phyloP scores from a whole-genome alignment of 2,113 vertebrate genomes.

The Pica pica region DNA sequence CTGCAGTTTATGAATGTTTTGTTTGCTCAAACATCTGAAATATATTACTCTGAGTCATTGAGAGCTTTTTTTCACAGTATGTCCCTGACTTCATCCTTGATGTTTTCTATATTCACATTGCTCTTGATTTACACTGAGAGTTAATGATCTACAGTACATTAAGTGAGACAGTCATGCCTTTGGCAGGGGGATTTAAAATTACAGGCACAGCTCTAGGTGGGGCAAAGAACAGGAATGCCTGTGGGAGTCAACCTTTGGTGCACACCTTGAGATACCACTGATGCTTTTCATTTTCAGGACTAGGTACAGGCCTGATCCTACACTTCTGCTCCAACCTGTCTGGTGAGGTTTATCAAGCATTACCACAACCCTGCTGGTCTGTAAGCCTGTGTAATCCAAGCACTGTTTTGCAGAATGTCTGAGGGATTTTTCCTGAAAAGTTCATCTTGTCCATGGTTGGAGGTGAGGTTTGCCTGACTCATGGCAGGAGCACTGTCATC shows the following conservation, averaged over 20 bases:
- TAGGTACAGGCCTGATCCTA: neutral
- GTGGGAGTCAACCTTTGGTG: neutral
- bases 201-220: neutral
- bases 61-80: neutral
- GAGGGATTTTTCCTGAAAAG: neutral
- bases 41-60: conserved; percentile 7
- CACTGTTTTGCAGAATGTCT: neutral
- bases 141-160: neutral
- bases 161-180: neutral
- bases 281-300: neutral
- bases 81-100: conserved; percentile 41
- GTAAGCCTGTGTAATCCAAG: neutral
- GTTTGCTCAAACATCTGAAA: conserved; percentile 38
- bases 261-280: neutral
- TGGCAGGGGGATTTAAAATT: neutral
- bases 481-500: neutral
- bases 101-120: neutral
- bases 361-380: neutral
- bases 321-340: neutral
- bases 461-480: neutral
- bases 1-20: neutral
- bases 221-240: neutral
- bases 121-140: neutral
- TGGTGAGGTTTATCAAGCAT: neutral
- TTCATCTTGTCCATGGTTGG: neutral